phyloP scores from a whole-genome alignment of 2,797 vertebrate species.

The Cynopterus sphinx region DNA sequence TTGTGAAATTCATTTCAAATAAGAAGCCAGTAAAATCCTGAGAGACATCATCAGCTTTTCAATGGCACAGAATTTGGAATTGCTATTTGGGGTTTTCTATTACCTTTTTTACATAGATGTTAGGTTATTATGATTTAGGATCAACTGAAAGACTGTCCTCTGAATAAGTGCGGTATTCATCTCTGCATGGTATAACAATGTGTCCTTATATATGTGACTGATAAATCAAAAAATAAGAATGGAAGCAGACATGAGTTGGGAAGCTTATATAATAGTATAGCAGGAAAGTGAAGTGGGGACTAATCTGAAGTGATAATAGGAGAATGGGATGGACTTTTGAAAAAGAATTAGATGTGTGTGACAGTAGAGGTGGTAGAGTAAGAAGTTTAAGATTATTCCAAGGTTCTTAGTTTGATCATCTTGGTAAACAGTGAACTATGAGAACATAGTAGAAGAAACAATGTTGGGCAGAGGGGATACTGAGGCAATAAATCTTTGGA shows the following conservation, averaged over 20 bases:
- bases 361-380: neutral
- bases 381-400: slow-evolving; percentile 29
- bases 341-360: neutral
- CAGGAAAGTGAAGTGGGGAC: neutral
- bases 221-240: slow-evolving; percentile 45
- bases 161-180: neutral
- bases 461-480: neutral
- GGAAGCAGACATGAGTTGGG: slow-evolving; percentile 29
- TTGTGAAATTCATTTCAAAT: slow-evolving; percentile 39
- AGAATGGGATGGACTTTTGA: neutral
- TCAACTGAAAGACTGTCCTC: neutral
- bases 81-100: neutral
- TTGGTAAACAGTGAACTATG: slow-evolving; percentile 1
- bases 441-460: slow-evolving; percentile 14
- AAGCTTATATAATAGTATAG: neutral
- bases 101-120: neutral
- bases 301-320: neutral
- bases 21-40: slow-evolving; percentile 31
- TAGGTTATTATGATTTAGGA: neutral
- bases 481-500: slow-evolving; percentile 7
- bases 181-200: neutral
- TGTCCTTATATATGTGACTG: neutral
- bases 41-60: neutral
- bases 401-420: slow-evolving; percentile 37
- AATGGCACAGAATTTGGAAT: neutral